Evolutionary conservation across 2,888 invertebrate genomes (phyloP).

Genomic region (Synergus japonicus): DNA sequence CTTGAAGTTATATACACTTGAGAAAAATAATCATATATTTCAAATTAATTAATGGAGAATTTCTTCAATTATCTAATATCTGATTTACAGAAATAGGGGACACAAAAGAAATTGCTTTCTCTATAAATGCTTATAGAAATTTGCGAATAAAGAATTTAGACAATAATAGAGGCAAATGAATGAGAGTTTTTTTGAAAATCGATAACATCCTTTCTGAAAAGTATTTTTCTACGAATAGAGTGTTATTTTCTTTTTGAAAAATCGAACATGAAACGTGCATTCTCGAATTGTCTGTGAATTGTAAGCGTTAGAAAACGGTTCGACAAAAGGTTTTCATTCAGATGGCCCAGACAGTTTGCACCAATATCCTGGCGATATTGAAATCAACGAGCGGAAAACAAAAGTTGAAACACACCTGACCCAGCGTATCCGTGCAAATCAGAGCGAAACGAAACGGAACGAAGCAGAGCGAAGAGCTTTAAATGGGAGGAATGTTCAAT

Average conservation of each 20-base stretch:
- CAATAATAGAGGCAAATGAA: neutral
- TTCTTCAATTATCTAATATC: too few species aligned
- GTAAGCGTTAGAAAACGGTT: slow-evolving; percentile 18
- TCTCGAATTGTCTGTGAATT: slow-evolving; percentile 2
- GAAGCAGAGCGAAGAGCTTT: slow-evolving; percentile 12
- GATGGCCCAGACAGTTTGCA: slow-evolving; percentile 38
- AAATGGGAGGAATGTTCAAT: slow-evolving; percentile 20
- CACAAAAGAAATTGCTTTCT: too few species aligned
- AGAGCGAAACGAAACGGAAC: slow-evolving; percentile 20
- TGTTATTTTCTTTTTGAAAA: neutral
- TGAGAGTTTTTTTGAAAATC: neutral
- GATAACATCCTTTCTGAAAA: neutral
- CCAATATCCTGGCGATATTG: slow-evolving; percentile 57
- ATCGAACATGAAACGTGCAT: neutral
- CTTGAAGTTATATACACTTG: neutral
- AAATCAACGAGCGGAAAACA: slow-evolving; percentile 66
- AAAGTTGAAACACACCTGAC: slow-evolving; percentile 41
- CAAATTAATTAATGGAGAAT: too few species aligned
- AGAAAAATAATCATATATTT: too few species aligned
- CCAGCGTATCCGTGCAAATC: slow-evolving; percentile 12
- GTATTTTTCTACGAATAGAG: neutral
- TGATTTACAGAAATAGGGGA: too few species aligned
- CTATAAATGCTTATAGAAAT: neutral
- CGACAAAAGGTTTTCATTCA: slow-evolving; percentile 35
- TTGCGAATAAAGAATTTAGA: neutral